A percentile compares a stretch with the other conserved stretches of the same genome.
Evolutionary conservation across 1,140 invertebrate genomes (phyloP).

Genomic region (Atta cephalotes): DNA sequence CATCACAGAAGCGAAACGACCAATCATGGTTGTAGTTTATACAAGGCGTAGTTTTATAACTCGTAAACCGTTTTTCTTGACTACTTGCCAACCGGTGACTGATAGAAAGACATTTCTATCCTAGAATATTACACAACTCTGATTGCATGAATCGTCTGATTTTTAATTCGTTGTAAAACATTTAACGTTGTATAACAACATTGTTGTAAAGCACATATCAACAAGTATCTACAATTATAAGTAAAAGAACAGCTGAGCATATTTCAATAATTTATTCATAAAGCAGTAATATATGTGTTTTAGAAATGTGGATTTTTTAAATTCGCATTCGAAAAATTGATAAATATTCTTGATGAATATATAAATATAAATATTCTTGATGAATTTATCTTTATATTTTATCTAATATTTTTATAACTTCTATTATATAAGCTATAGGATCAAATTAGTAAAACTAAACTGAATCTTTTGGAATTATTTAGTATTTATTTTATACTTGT

Average conservation of each 20-base stretch:
- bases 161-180: neutral
- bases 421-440: too few species aligned
- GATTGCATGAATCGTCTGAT: conserved; percentile 13
- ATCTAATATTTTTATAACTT: neutral
- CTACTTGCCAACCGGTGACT: conserved; percentile 16
- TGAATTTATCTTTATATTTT: neutral
- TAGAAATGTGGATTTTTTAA: neutral
- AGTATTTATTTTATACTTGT: too few species aligned
- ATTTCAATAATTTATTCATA: neutral
- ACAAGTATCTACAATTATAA: neutral
- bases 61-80: conserved; percentile 39
- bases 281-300: neutral
- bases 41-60: conserved; percentile 39
- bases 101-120: conserved; percentile 29
- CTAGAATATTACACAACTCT: neutral
- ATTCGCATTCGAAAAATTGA: neutral
- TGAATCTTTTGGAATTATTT: too few species aligned
- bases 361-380: neutral
- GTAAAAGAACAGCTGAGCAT: neutral
- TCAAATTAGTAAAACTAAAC: too few species aligned
- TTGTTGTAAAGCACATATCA: neutral
- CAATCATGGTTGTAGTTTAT: conserved; percentile 34
- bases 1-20: conserved; percentile 43
- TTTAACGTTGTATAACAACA: too few species aligned
- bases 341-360: neutral